phyloP scores from a whole-genome alignment of 2,797 vertebrate genomes.

The Oreochromis mossambicus region DNA sequence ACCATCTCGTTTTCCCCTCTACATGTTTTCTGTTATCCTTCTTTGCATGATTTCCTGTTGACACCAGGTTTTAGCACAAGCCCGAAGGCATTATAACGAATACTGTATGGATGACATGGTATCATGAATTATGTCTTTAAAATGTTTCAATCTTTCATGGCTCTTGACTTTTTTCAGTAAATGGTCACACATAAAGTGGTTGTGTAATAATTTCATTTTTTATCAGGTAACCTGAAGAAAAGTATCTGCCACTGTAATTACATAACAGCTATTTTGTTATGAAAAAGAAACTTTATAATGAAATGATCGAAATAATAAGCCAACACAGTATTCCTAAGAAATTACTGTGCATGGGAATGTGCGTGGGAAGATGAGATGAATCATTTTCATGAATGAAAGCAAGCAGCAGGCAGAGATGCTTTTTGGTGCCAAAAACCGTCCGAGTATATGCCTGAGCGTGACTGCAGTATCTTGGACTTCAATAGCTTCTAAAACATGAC shows the following conservation, averaged over 20 bases:
- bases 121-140: neutral
- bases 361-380: constrained; percentile 4
- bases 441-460: constrained; percentile 21
- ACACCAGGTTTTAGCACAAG: constrained; percentile 41
- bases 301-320: neutral
- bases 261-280: neutral
- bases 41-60: constrained; percentile 46
- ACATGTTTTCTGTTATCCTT: constrained; percentile 31
- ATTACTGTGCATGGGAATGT: neutral
- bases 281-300: neutral
- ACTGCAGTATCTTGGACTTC: constrained; percentile 7
- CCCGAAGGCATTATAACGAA: constrained; percentile 23
- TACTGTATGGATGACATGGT: neutral
- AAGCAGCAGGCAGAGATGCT: constrained; percentile 13
- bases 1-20: neutral
- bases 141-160: neutral
- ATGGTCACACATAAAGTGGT: neutral
- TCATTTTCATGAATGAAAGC: constrained; percentile 2
- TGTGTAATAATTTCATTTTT: neutral
- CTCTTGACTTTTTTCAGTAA: neutral
- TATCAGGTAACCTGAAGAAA: neutral
- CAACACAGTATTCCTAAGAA: constrained; percentile 14
- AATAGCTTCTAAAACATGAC: constrained; percentile 32
- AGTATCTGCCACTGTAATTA: neutral
- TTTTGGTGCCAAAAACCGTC: constrained; percentile 17